phyloP scores from a whole-genome alignment of 2,113 vertebrate genomes.

The Siniperca knerii region DNA sequence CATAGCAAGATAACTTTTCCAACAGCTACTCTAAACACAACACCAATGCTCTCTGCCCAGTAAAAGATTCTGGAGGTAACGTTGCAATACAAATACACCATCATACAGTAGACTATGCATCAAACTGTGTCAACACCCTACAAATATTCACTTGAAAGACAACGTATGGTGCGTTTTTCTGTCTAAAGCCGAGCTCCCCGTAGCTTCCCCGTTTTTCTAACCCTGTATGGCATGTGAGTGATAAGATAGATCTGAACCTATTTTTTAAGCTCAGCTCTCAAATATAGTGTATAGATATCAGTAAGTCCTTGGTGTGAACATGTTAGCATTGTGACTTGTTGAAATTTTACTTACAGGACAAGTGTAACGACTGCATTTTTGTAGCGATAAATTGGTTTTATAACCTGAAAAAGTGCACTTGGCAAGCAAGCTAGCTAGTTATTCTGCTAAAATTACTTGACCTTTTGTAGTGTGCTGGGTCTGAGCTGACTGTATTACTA shows the following conservation, averaged over 20 bases:
- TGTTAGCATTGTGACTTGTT: neutral
- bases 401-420: neutral
- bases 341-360: neutral
- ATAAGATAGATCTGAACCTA: neutral
- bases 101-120: too few species aligned
- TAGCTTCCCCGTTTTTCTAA: too few species aligned
- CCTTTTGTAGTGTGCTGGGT: neutral
- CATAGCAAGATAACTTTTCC: too few species aligned
- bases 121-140: too few species aligned
- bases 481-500: neutral
- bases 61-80: too few species aligned
- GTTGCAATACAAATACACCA: too few species aligned
- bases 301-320: neutral
- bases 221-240: too few species aligned
- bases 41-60: too few species aligned
- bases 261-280: neutral
- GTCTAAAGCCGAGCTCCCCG: too few species aligned
- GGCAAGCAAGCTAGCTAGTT: neutral
- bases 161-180: too few species aligned
- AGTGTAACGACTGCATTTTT: neutral
- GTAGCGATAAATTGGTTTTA: neutral
- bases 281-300: neutral
- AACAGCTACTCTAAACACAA: too few species aligned
- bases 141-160: too few species aligned
- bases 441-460: neutral